Evolutionary conservation across 2,113 vertebrate genomes (phyloP), one percentile per base, ranked within the genome.

Genomic region (Amia ocellicauda): DNA sequence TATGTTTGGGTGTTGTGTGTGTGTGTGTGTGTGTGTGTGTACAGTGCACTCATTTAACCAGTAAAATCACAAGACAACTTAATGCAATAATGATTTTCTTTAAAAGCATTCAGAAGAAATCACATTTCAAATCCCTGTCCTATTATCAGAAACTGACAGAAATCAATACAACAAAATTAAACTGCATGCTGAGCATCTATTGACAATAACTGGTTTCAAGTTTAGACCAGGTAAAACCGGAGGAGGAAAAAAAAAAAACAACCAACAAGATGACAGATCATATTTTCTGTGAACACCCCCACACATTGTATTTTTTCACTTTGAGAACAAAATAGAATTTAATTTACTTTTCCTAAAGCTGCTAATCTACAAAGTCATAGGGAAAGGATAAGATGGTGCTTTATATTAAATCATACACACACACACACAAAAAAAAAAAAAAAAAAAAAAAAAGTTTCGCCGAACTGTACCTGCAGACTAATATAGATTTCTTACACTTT

Each of bases 401-500:
- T 42, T 19, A 24, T 36, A 22, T 22, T 20, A n/a, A 58, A 41
- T 10, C 29, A 42, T 23, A 60, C 69, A 78, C 60, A 81, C 59
- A 68, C 41, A 63, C 60, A 57, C 31, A 62, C 66, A 63, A 74
- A 70, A 53, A 51, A 42, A 60, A 67, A 66, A 75, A 42, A 26
- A 50, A 43, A 56, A 62, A 54, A 50, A 62, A 77, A 83, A 82
- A 80, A 86, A 83, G 62, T 82, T 78, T 75, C 80, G 19, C 61
- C 26, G 42, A 67, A 36, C 5, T 36, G 31, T 36, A 36, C 31
- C 31, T 36, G 31, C 5, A 36, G 31, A 11, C 31, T 11, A 36
- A 36, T 36, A 36, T 11, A 36, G 31, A 36, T 36, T 36, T 36
- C 31, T 36, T 36, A 7, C 31, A 36, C 31, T 36, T 5, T 11